Conservation (phyloP, 2,113 vertebrate species). For the Myotis davidii region DNA sequence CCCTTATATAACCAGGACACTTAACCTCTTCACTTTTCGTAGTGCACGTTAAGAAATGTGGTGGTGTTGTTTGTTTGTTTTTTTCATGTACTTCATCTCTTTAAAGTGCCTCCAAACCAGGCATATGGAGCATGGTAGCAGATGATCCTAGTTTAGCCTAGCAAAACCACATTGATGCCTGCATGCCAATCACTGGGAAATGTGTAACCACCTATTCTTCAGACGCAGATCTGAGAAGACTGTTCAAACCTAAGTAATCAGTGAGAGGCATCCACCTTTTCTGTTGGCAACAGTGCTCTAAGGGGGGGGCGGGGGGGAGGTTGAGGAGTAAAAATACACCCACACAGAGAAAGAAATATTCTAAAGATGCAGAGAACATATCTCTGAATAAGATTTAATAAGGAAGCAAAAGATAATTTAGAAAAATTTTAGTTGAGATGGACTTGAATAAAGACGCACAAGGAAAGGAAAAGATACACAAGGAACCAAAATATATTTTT, state of each 20-base stretch:
- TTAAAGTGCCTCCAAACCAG: neutral
- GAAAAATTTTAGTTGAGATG: neutral
- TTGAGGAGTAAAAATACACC: neutral
- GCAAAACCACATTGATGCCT: neutral
- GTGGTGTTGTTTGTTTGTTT: neutral
- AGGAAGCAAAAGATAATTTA: neutral
- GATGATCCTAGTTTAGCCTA: neutral
- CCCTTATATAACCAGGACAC: neutral
- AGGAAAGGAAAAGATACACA: too few species aligned
- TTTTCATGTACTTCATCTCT: neutral
- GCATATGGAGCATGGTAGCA: neutral
- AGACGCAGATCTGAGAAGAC: neutral
- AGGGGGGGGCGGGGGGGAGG: neutral
- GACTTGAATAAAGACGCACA: conserved; percentile 8
- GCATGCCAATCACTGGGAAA: neutral
- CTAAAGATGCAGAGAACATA: neutral
- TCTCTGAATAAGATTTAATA: conserved; percentile 4
- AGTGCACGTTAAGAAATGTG: neutral
- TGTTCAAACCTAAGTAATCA: neutral
- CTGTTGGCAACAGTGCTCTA: neutral
- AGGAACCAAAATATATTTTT: too few species aligned
- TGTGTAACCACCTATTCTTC: neutral
- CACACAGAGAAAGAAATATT: neutral
- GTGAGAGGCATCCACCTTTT: neutral
- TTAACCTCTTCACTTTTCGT: neutral